Base-by-base conservation (phyloP, 2,888 invertebrate species). In the Anoncus sp. region DNA sequence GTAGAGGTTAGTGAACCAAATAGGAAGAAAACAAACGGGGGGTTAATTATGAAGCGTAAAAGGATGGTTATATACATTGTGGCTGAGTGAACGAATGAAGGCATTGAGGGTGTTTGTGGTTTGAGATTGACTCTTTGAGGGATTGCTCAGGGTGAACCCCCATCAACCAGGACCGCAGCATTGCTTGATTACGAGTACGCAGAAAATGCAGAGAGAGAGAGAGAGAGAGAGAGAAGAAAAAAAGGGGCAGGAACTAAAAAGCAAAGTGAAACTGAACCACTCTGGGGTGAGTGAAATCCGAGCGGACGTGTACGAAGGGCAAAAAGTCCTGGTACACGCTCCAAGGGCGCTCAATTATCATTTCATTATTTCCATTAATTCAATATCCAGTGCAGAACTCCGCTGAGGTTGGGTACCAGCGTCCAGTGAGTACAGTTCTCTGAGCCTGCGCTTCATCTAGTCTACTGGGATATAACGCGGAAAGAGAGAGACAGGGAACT, bases 281-380 rank as follows among this genome's bases (percentile, higher is more conserved):
- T 66, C 63, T 24, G 40, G 60, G 49, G 60, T 62, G 77, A 74
- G 66, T 66, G 74, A 66, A 74, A 78, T 71, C 55, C 24, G 53
- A 55, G 60, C 53, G 20, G 65, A 69, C 69, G 67, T 43, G 70
- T 70, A 74, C 43, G 59, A 53, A 51, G 55, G 62, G 70, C 55
- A 38, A 63, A 59, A 57, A 63, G n/a, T 45, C 24, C 27, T 35
- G 27, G 45, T 69, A 40, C 60, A 67, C 57, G 76, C 45, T 72
- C 53, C 59, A 71, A 60, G 80, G 81, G 81, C 81, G 81, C 79
- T 83, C 83, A 85, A 85, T 88, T 87, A 90, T 89, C 87, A 85
- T 88, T 88, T 86, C 87, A 88, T 89, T 89, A 89, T 88, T 90
- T 88, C 85, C 86, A 83, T 85, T 87, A 89, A 89, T 89, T 89